Base-by-base conservation (phyloP, 2,888 invertebrate species). In the Machimus atricapillus region DNA sequence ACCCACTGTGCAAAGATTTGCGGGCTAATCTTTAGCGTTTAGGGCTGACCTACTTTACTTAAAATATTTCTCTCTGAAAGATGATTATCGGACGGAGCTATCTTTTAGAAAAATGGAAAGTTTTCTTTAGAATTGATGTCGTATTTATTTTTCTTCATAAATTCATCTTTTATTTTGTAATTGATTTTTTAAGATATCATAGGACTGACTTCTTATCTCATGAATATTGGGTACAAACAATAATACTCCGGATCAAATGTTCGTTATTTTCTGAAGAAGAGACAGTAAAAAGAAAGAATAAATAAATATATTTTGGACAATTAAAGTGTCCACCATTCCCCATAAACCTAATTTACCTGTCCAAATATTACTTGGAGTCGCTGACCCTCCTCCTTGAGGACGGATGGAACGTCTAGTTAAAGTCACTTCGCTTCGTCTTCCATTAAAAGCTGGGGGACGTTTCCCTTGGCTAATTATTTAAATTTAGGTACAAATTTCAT, bases 401-500 rank as follows among this genome's bases (percentile, higher is more conserved):
- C 19, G 66, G 66, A 19, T 27, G 46, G 27, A 27, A 27, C 31
- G 52, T 52, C 79, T 52, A 52, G 52, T 52, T 52, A 27, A 79
- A 52, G 23, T 79, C 79, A 52, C 8, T 7, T 40, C 5, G 31
- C 34, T 9, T 52, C 31, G 27, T 14, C n/a, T 79, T 79, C 52
- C 52, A 79, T 79, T 79, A 79, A 79, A 52, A 79, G 52, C 31
- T 9, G 27, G 43, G 79, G 52, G 40, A 79, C 37, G 37, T 31
- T 27, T 52, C 79, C 78, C 78, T 78, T 34, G 46, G 79, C 79
- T 79, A 79, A 79, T 79, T 79, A 79, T 79, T 79, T 79, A 79
- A 79, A 79, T 79, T 79, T 79, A 46, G 40, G 31, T 79, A 79
- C 79, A 82, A 82, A 82, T 82, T 82, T 82, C 82, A 82, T 82